These are phyloP conservation scores for Lycaon pictus DNA, from an alignment of 2,113 vertebrate genomes.

Conservation along the genomic window DNA sequence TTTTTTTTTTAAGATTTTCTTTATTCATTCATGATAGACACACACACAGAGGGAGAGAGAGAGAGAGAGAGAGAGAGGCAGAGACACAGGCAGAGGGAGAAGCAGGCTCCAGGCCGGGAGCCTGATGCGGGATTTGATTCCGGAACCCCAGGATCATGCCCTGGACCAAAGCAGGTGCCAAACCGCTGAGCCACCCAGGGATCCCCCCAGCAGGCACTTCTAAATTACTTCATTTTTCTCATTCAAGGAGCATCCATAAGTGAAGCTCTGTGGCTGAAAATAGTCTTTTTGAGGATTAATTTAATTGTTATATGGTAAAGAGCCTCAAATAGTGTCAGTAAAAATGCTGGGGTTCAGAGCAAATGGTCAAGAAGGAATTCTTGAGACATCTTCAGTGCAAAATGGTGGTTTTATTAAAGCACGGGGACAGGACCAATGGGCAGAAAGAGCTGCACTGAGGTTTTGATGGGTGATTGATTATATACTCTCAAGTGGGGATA, in stretches of 20 bases:
- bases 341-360: background rate
- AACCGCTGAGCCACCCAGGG: too few relatives aligned
- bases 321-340: background rate
- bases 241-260: constrained; percentile 31
- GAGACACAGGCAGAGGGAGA: too few relatives aligned
- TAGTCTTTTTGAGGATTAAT: constrained; percentile 33
- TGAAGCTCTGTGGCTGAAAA: constrained; percentile 9
- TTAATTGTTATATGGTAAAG: background rate
- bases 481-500: background rate
- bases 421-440: background rate
- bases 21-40: too few relatives aligned
- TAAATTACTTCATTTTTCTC: constrained; percentile 45
- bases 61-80: too few relatives aligned
- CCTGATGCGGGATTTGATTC: too few relatives aligned
- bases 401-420: background rate
- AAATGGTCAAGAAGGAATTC: background rate
- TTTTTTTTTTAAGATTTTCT: too few relatives aligned
- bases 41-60: too few relatives aligned
- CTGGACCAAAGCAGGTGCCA: too few relatives aligned
- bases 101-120: too few relatives aligned
- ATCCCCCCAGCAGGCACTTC: background rate
- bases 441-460: background rate
- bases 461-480: background rate
- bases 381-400: background rate
- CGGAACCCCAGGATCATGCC: too few relatives aligned